A percentile compares a stretch with the other conserved stretches of the same genome.
These are phyloP conservation scores for Halcyon senegalensis DNA, from an alignment of 2,113 vertebrate genomes.

Conservation along the genomic window DNA sequence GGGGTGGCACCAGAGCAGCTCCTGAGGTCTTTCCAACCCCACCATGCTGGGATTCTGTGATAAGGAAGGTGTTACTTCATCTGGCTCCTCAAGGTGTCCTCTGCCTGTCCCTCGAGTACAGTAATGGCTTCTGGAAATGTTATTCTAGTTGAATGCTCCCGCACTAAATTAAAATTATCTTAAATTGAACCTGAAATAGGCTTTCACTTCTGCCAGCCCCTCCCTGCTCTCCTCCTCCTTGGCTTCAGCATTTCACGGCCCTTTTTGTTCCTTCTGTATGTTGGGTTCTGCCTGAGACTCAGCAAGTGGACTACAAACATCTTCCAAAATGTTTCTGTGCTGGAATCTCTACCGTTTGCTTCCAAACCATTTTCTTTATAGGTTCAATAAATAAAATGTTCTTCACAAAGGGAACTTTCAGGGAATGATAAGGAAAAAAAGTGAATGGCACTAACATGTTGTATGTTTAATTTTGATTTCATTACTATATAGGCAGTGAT, in stretches of 20 bases:
- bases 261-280: neutral
- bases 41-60: neutral
- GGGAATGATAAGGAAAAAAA: neutral
- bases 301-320: neutral
- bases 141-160: neutral
- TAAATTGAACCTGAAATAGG: neutral
- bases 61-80: neutral
- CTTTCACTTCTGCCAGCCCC: neutral
- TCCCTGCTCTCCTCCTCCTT: neutral
- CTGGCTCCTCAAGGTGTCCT: neutral
- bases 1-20: too few species aligned
- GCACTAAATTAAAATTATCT: slow-evolving; percentile 16
- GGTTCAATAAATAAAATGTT: neutral
- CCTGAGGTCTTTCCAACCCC: too few species aligned
- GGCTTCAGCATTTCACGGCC: neutral
- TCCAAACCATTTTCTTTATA: neutral
- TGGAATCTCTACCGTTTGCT: neutral
- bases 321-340: neutral
- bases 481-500: neutral
- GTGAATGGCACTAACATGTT: neutral
- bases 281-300: neutral
- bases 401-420: neutral
- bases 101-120: neutral
- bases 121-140: neutral
- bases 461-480: neutral